Conservation (phyloP, 2,888 invertebrate species). For the Caenorhabditis afra region DNA sequence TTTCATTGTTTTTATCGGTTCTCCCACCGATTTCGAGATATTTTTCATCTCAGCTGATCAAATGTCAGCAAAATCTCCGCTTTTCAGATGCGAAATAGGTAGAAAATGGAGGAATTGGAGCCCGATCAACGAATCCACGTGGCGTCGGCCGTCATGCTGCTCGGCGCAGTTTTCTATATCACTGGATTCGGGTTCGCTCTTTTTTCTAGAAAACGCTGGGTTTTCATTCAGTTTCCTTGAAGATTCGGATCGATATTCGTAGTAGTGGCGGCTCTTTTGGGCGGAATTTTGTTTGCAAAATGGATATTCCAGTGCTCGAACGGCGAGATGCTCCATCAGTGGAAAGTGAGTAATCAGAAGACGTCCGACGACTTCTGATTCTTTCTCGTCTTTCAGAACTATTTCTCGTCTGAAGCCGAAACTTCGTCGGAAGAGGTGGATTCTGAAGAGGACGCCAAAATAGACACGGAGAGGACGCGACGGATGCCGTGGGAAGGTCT, state of each 20-base stretch:
- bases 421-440: not conserved
- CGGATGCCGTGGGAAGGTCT: slow-evolving; percentile 64
- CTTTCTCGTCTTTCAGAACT: not conserved
- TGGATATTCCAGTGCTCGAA: slow-evolving; percentile 53
- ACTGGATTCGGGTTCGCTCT: slow-evolving; percentile 27
- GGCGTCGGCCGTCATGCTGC: slow-evolving; percentile 36
- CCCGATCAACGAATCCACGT: slow-evolving; percentile 47
- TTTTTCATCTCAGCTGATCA: too few species aligned
- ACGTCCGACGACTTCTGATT: too few species aligned
- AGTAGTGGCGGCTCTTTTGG: slow-evolving; percentile 21
- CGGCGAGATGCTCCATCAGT: slow-evolving; percentile 50
- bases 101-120: slow-evolving; percentile 3
- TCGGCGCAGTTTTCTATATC: slow-evolving; percentile 33
- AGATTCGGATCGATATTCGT: slow-evolving; percentile 33
- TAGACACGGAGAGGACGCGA: slow-evolving; percentile 43
- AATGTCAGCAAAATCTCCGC: too few species aligned
- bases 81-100: slow-evolving; percentile 6
- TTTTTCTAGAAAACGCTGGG: not conserved
- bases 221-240: not conserved
- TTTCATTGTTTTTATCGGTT: too few species aligned
- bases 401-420: not conserved
- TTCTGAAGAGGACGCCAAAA: slow-evolving; percentile 21
- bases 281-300: slow-evolving; percentile 33
- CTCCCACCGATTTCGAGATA: too few species aligned
- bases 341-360: slow-evolving; percentile 26